Conservation (phyloP, 2,797 vertebrate species). For the Rhincodon typus region DNA sequence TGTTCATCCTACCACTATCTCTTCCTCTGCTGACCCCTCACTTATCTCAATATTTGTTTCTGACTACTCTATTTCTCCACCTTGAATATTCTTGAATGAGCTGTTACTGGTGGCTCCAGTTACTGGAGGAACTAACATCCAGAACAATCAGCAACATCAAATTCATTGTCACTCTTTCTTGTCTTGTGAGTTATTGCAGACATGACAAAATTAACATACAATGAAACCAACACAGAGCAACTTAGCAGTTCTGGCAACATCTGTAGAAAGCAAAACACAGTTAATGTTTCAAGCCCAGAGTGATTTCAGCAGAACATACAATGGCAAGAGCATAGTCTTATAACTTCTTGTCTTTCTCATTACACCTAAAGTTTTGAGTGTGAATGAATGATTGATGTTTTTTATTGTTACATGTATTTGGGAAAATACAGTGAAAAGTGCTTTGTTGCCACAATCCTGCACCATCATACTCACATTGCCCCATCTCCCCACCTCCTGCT, state of each 20-base stretch:
- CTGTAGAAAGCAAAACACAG: too few species aligned
- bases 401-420: too few species aligned
- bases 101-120: not conserved
- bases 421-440: too few species aligned
- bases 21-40: not conserved
- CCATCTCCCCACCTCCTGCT: too few species aligned
- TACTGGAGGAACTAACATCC: not conserved
- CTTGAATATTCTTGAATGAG: not conserved
- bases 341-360: not conserved
- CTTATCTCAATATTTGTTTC: not conserved
- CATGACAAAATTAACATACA: not conserved
- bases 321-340: not conserved
- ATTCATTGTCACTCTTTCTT: not conserved
- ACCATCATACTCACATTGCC: too few species aligned
- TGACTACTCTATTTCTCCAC: not conserved
- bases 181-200: not conserved
- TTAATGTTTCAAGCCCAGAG: too few species aligned
- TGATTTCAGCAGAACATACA: not conserved
- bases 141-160: not conserved
- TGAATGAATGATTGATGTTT: too few species aligned
- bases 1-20: not conserved
- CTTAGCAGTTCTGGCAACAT: too few species aligned
- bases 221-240: too few species aligned
- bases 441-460: too few species aligned
- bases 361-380: not conserved